Base-by-base conservation (phyloP, 2,113 vertebrate genomes). In the Psephotus haematonotus region DNA sequence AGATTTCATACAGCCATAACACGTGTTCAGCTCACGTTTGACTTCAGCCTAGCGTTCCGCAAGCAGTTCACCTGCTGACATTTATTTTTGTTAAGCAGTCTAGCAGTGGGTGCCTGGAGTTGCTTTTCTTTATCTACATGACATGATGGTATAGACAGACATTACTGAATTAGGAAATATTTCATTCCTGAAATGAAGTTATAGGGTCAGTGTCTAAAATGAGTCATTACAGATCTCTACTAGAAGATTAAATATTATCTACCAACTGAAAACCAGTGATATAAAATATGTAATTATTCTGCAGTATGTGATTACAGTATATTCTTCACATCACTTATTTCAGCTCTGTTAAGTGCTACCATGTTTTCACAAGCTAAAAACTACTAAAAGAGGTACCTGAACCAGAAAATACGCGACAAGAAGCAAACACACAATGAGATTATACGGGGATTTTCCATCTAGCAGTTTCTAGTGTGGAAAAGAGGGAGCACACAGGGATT, bases 191-290 rank as follows among this genome's bases (percentile, higher is more conserved):
- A 96, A 96, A 97, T 49, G 74, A 97, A 96, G 83, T 95, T 95
- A 97, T 80, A 86, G 95, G 95, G 95, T 94, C 94, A 96, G 90
- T 93, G 88, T 95, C 77, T 97, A 93, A 96, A 96, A 95, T 63
- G 44, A 77, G 65, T 84, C 90, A 90, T 96, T 95, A 93, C 62
- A 82, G 83, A 97, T 97, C 88, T 93, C 92, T 90, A 62, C 82
- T 29, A 94, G 23, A 63, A 93, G 92, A 97, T 95, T 88, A 97
- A 94, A 76, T 84, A 94, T 69, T 96, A 96, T 76, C 91, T 88
- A 91, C 77, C 78, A 84, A 91, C 70, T 92, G 88, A 96, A 96
- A 95, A 76, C 9, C 57, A 70, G 39, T 74, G 65, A 91, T 95
- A 95, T 39, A 93, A 95, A 94, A 86, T 87, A 94, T 14, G 57